These are phyloP conservation scores for Lagodon rhomboides DNA, from an alignment of 2,797 vertebrate genomes.

Conservation along the genomic window DNA sequence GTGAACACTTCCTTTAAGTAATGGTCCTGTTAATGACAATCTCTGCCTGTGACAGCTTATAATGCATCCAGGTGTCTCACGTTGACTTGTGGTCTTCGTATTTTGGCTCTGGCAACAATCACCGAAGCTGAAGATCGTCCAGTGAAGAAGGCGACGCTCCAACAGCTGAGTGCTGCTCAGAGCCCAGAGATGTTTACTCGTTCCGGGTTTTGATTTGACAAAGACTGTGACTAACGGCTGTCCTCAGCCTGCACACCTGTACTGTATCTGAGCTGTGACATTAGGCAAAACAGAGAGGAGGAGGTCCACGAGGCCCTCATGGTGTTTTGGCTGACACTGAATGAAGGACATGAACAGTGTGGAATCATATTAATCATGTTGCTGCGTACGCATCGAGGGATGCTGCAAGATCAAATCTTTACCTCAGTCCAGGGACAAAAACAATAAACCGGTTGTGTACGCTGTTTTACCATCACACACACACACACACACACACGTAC, in stretches of 20 bases:
- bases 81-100: slow-evolving; percentile 24
- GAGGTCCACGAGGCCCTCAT: slow-evolving; percentile 68
- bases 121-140: slow-evolving; percentile 22
- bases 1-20: too few relatives aligned
- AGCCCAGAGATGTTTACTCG: slow-evolving; percentile 46
- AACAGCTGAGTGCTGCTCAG: slow-evolving; percentile 52
- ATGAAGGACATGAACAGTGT: slow-evolving; percentile 1
- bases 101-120: slow-evolving; percentile 35
- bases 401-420: neutral
- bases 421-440: slow-evolving; percentile 3
- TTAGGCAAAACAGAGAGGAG: slow-evolving; percentile 18
- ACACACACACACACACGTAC: slow-evolving; percentile 17
- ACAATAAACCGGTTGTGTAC: neutral
- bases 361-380: neutral
- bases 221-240: slow-evolving; percentile 20
- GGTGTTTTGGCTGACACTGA: slow-evolving; percentile 33
- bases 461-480: slow-evolving; percentile 24
- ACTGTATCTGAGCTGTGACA: slow-evolving; percentile 4
- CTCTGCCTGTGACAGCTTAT: neutral
- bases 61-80: slow-evolving; percentile 23
- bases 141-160: slow-evolving; percentile 6
- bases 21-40: too few relatives aligned
- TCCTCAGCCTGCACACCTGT: slow-evolving; percentile 29
- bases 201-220: slow-evolving; percentile 49
- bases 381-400: neutral